Evolutionary conservation across 2,888 invertebrate genomes (phyloP).

Genomic region (Pachydiplax longipennis): DNA sequence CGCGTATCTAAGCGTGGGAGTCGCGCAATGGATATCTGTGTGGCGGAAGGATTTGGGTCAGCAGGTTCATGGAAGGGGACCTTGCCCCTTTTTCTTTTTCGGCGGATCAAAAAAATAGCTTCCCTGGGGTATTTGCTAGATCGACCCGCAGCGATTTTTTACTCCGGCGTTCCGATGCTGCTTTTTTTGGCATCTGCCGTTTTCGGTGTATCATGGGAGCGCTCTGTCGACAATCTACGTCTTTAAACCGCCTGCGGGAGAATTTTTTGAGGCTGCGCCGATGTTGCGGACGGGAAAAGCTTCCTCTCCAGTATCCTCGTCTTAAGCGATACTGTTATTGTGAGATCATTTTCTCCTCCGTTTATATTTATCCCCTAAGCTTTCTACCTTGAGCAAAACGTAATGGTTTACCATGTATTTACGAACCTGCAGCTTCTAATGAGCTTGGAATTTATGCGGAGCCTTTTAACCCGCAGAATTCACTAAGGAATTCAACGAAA

Average conservation of each 20-base stretch:
- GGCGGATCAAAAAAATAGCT: background rate
- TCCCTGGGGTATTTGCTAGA: background rate
- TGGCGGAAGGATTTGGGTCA: constrained; percentile 20
- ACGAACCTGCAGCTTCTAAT: no score
- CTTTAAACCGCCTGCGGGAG: background rate
- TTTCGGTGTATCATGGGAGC: background rate
- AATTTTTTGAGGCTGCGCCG: background rate
- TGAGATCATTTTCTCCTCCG: no score
- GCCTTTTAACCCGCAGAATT: no score
- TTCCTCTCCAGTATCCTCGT: no score
- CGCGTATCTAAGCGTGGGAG: background rate
- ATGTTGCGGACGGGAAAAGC: no score
- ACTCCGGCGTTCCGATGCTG: background rate
- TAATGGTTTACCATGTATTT: no score
- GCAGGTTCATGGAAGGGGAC: background rate
- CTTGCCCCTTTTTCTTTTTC: background rate
- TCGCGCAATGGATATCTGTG: background rate
- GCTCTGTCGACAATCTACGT: background rate
- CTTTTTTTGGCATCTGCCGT: background rate
- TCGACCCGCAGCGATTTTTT: background rate
- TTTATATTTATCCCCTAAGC: no score
- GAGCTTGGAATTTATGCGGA: no score
- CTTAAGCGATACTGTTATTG: no score
- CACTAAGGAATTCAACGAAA: no score
- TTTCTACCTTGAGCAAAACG: no score